phyloP scores from a whole-genome alignment of 2,113 vertebrate species.

The Orthochromis indermauri region DNA sequence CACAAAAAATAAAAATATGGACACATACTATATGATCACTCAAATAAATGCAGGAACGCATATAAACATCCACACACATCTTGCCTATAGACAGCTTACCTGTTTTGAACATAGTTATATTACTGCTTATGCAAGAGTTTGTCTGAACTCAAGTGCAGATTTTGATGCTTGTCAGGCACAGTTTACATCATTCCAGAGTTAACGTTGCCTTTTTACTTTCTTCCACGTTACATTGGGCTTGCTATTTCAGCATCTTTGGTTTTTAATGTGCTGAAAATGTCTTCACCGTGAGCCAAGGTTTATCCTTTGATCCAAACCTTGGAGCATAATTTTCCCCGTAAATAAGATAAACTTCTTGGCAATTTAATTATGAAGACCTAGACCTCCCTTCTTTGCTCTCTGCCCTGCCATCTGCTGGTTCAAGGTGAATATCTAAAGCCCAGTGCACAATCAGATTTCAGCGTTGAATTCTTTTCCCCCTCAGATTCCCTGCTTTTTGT shows the following conservation, averaged over 20 bases:
- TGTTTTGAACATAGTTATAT: background rate
- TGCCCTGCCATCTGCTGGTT: slow-evolving; percentile 27
- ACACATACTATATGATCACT: background rate
- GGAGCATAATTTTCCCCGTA: slow-evolving; percentile 47
- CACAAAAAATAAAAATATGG: slow-evolving; percentile 1
- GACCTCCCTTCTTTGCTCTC: slow-evolving; percentile 3
- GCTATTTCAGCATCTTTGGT: slow-evolving; percentile 50
- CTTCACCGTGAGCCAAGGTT: slow-evolving; percentile 42
- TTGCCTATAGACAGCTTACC: background rate
- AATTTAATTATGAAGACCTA: slow-evolving; percentile 63
- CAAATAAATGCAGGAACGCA: background rate
- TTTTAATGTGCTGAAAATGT: slow-evolving; percentile 36
- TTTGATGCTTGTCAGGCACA: slow-evolving; percentile 46
- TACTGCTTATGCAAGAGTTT: slow-evolving; percentile 12
- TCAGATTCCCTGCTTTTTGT: slow-evolving; percentile 16
- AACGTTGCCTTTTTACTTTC: slow-evolving; percentile 26
- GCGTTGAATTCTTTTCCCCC: background rate
- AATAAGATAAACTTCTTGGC: slow-evolving; percentile 62
- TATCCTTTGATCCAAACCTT: slow-evolving; percentile 68
- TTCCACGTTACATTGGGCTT: background rate
- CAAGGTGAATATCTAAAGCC: slow-evolving; percentile 3
- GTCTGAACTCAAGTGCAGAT: background rate
- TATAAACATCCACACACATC: background rate
- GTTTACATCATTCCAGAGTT: slow-evolving; percentile 34
- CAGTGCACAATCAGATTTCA: background rate